Evolutionary conservation across 2,113 vertebrate species (phyloP), one percentile per base, ranked within the genome.

Genomic region (Ranitomeya imitator): DNA sequence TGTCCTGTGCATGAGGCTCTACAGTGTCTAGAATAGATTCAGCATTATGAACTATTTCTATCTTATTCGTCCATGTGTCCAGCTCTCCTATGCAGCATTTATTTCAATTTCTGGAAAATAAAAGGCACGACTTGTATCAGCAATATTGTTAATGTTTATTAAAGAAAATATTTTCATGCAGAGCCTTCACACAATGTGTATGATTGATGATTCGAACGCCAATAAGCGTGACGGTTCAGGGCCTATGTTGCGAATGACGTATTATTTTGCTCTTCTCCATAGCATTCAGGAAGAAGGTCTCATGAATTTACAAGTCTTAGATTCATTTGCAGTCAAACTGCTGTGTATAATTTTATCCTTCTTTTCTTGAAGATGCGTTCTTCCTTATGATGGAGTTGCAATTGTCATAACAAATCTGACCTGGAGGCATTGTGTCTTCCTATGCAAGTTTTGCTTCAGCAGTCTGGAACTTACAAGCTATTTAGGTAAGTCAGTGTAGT

Each of bases 321-420:
- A 89, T 91, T 93, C 57, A n/a, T 90, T 90, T 91, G 71, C 77
- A 74, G 91, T 91, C 76, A 91, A 92, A 93, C 92, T 63, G 91
- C 71, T 73, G 12, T 63, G 71, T 93, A 91, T 87, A 67, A 82
- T 90, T 90, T 90, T 90, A 60, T 85, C 55, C 54, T 31, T 76
- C 67, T 59, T 51, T 77, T 61, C 31, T 16, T 86, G 45, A 84
- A 84, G 63, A 84, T 84, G 63, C 45, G 81, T 52, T 79, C 86
- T 37, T 80, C 37, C 77, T 18, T 85, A n/a, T 87, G 85, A 92
- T 90, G 37, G 91, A 88, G 80, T 89, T 67, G 78, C 89, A 93
- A 80, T 91, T 93, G 91, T 93, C 93, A 94, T 92, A 93, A 93
- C 88, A 93, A 92, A 90, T 91, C 89, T 90, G 81, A 89, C 78